Base-by-base conservation (phyloP, 2,888 invertebrate genomes). In the Dinocampus coccinellae region DNA sequence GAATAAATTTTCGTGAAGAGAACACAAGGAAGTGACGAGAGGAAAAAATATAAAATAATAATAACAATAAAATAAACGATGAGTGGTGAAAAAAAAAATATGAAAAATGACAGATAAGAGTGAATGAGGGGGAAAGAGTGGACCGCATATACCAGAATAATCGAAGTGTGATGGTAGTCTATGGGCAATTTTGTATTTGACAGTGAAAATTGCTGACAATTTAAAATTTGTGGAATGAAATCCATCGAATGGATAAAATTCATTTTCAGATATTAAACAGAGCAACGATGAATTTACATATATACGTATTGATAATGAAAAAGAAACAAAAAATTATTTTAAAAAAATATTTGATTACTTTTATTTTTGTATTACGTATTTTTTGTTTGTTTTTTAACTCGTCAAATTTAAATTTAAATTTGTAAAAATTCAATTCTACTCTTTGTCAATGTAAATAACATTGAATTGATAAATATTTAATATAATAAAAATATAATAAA, bases 151-250 rank as follows among this genome's bases (percentile, higher is more conserved):
- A 57, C n/a, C n/a, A 11, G 36, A 55, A 64, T 13, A 53, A 58
- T 29, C 20, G 29, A 16, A 47, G 66, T 24, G 36, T 66, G 66
- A 66, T 47, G 16, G 47, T n/a, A 7, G 16, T 47, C 16, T n/a
- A 6, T n/a, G n/a, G n/a, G 7, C 7, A 29, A 36, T 29, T 57
- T 20, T 42, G 36, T 24, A 61, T 52, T 42, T 47, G 29, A 65
- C 61, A 67, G 58, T 52, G 36, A 70, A 76, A 76, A 74, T 72
- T 26, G 75, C 75, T 73, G 72, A 76, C 75, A 68, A 57, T 20
- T 26, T 63, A 64, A 73, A 68, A 73, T 57, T 71, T 73, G 33
- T 52, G 65, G n/a, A 57, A 34, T 55, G n/a, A 34, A 34, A 73
- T 70, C 61, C 66, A 70, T 55, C 65, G 72, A 73, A 72, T 63